Conservation (phyloP, 2,797 vertebrate genomes). For the Leuciscus waleckii region DNA sequence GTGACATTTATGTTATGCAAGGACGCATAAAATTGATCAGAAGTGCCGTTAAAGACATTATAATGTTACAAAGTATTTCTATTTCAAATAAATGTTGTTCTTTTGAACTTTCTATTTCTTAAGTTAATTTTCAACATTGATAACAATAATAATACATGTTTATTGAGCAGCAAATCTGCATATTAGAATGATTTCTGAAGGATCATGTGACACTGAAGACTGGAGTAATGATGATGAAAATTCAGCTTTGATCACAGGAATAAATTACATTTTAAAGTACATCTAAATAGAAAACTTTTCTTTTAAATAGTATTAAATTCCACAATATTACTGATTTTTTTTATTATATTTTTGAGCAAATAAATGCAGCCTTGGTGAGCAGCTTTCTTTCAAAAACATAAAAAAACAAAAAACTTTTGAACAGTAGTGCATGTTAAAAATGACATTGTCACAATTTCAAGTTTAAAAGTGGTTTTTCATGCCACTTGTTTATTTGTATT, state of each 20-base stretch:
- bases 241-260: neutral
- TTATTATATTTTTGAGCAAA: neutral
- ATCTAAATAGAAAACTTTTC: neutral
- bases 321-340: neutral
- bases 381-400: neutral
- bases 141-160: neutral
- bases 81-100: too few relatives aligned
- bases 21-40: neutral
- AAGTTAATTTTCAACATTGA: neutral
- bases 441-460: neutral
- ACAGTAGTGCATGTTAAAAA: neutral
- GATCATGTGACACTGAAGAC: neutral
- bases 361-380: neutral
- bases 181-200: neutral
- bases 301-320: neutral
- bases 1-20: neutral
- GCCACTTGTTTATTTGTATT: neutral
- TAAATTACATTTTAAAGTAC: too few relatives aligned
- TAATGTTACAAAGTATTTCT: neutral
- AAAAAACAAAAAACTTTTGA: neutral
- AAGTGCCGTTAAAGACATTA: neutral
- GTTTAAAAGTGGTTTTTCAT: neutral
- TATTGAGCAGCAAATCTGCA: neutral
- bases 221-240: neutral
- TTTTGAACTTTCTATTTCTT: too few relatives aligned